Conservation (phyloP, 2,797 vertebrate genomes). For the Rallus crepitans region DNA sequence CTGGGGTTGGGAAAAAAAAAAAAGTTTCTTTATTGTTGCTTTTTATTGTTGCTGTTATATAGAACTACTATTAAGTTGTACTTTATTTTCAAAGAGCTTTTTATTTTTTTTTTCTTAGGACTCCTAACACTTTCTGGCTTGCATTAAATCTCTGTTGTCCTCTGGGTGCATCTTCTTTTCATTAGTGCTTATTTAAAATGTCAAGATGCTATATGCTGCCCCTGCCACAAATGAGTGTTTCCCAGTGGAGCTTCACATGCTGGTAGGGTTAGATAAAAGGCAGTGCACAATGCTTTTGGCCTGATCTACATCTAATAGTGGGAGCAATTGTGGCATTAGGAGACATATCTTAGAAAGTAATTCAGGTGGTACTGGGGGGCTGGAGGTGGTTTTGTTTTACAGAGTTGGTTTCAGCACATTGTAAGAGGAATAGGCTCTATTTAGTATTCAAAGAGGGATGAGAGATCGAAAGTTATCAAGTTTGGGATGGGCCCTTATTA, state of each 20-base stretch:
- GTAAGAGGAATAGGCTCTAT: conserved; percentile 17
- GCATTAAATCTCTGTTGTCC: not conserved
- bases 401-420: conserved; percentile 7
- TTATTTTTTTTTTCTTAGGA: not conserved
- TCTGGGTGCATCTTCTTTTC: not conserved
- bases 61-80: not conserved
- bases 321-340: not conserved
- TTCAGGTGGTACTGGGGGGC: not conserved
- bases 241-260: not conserved
- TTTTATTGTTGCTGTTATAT: not conserved
- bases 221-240: not conserved
- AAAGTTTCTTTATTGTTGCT: not conserved
- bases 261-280: not conserved
- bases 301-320: not conserved
- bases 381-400: not conserved
- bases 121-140: not conserved
- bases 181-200: not conserved
- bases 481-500: conserved; percentile 56
- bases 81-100: not conserved
- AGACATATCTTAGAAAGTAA: not conserved
- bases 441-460: conserved; percentile 48
- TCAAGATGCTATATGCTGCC: not conserved
- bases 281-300: not conserved
- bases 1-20: not conserved
- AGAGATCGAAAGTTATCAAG: conserved; percentile 66